Conservation (phyloP, 2,797 vertebrate genomes). For the Microctenopoma steveboyesi region DNA sequence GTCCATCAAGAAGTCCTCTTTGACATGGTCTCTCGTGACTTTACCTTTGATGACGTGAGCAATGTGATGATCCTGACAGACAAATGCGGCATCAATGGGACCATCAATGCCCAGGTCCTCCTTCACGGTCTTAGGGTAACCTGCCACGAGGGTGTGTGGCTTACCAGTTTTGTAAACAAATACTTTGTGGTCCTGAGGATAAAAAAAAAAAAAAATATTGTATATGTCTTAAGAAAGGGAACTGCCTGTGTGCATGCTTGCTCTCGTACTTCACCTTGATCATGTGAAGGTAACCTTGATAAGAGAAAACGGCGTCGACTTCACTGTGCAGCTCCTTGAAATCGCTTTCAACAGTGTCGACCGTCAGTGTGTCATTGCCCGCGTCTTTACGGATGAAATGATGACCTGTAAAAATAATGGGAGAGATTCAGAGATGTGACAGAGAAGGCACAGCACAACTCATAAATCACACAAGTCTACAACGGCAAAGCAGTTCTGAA, state of each 20-base stretch:
- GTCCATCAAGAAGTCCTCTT: too few relatives aligned
- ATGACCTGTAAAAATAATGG: conserved; percentile 58
- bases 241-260: not conserved
- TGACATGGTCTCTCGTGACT: not conserved
- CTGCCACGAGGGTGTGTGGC: conserved; percentile 75
- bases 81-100: conserved; percentile 83
- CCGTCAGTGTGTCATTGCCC: conserved; percentile 44
- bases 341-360: conserved; percentile 58
- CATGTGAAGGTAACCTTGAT: conserved; percentile 73
- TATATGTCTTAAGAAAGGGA: not conserved
- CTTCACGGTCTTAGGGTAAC: conserved; percentile 84
- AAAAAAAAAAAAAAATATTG: not conserved
- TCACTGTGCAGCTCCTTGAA: conserved; percentile 80
- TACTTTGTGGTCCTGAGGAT: conserved; percentile 77
- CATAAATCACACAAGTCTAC: too few relatives aligned
- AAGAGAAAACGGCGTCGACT: conserved; percentile 74
- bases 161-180: conserved; percentile 79
- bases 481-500: not conserved
- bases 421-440: not conserved
- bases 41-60: conserved; percentile 85
- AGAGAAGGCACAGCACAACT: not conserved
- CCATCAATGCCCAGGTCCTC: conserved; percentile 82
- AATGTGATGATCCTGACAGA: conserved; percentile 72
- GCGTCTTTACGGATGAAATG: conserved; percentile 63
- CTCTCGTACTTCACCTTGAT: conserved; percentile 65